Evolutionary conservation across 2,797 vertebrate genomes (phyloP), one percentile per base, ranked within the genome.

Genomic region (Trichosurus vulpecula): DNA sequence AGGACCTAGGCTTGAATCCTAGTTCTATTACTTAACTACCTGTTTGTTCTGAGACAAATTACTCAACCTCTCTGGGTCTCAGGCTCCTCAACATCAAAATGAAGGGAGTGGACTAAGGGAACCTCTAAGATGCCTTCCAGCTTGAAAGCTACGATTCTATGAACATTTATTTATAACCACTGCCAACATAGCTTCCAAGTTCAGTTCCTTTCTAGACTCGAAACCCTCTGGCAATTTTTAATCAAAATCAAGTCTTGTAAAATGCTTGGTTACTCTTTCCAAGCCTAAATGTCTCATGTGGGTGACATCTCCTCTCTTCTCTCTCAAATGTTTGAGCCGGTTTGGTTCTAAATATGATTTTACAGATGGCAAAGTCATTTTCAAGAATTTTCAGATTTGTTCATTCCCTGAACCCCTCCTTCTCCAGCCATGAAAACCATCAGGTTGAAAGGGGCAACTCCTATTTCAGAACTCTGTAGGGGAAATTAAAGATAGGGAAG

Each of bases 291-390:
- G 55, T 93, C 91, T 95, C 95, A 94, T 81, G 96, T 95, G 95
- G 93, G 96, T 96, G 91, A 89, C 90, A 54, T 93, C 92, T 96
- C 53, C 95, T 96, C 90, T 95, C 13, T 47, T 74, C 27, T 94
- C 31, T 94, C 52, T 53, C 96, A 96, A 96, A 96, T 95, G 93
- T 95, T n/a, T 95, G 95, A 97, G 92, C 27, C 94, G 97, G 96
- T 47, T 81, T 87, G 22, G 91, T 96, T 93, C 91, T 94, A 93
- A 95, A 54, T 54, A 81, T 57, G 97, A 94, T 93, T 95, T 95
- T 96, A 90, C 93, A 96, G 90, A 91, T 91, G 97, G 93, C 66
- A 92, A 95, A 94, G 89, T 81, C 41, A 27, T 47, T 87, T 47
- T 47, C 74, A 47, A 47, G 74, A 81, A 81, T 57, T 29, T 57